Evolutionary conservation across 2,113 vertebrate species (phyloP), one percentile per base, ranked within the genome.

Genomic region (Turnix velox): DNA sequence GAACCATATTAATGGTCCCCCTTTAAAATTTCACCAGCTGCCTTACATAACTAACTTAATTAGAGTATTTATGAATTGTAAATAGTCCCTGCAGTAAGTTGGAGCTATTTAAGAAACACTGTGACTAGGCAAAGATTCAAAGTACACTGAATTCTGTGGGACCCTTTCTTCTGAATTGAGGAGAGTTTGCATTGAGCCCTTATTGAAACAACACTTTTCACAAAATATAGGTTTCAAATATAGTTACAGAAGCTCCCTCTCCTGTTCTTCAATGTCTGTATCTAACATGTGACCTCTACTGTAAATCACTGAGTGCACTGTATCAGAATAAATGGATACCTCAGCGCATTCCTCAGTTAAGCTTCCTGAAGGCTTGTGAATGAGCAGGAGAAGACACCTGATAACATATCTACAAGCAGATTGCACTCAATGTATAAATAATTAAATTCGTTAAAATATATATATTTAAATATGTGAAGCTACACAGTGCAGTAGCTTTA

Each of bases 21-120:
- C 80, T 65, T 88, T 84, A 92, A 92, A 95, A 88, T 84, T 91
- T 95, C 84, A 54, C 91, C 92, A 94, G 95, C 84, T 96, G 91
- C 66, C 86, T 93, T 57, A 88, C 84, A 91, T 84, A 95, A 78
- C 69, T 65, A 88, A 87, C 61, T 92, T 87, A 81, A 96, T 96
- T 76, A 30, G 65, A 61, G 65, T 93, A 86, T 94, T 93, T 84
- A 51, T 66, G 75, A 92, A 84, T 71, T 90, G 33, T 93, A 93
- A 94, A 92, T 81, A 92, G 40, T 84, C 76, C 73, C 80, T 52
- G 16, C 88, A 93, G 85, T 87, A 91, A 87, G 65, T 90, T 78
- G 61, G 73, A 92, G 65, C 76, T 88, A 74, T 92, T 95, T 92
- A 94, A 92, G 83, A 94, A 94, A 81, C 40, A 52, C 35, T 84